phyloP scores from a whole-genome alignment of 1,140 invertebrate species.

The Macrocentrus cingulum region DNA sequence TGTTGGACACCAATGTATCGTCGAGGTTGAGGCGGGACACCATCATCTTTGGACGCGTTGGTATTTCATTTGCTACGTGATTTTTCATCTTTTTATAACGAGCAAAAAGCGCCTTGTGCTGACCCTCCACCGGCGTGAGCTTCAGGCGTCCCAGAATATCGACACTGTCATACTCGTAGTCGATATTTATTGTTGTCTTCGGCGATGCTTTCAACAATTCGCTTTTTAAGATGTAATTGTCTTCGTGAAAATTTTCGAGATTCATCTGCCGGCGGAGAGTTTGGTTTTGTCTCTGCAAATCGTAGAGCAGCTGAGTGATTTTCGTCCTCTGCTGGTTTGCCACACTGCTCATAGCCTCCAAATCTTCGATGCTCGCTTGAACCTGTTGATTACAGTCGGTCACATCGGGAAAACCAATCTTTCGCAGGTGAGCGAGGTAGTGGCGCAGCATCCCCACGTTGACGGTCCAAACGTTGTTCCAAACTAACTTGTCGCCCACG shows the following conservation, averaged over 20 bases:
- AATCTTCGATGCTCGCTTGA: neutral
- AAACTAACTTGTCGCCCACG: conserved; percentile 34
- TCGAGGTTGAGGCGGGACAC: conserved; percentile 44
- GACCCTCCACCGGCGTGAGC: conserved; percentile 43
- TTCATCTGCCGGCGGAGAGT: conserved; percentile 8
- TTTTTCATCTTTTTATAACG: conserved; percentile 34
- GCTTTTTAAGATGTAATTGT: conserved; percentile 26
- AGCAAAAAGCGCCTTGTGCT: conserved; percentile 42
- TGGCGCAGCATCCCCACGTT: conserved; percentile 33
- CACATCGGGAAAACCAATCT: conserved; percentile 30
- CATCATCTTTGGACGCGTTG: conserved; percentile 30
- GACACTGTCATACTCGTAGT: conserved; percentile 22
- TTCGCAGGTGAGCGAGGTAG: conserved; percentile 23
- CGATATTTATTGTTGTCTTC: conserved; percentile 37
- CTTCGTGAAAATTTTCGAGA: conserved; percentile 1
- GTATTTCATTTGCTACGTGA: conserved; percentile 5
- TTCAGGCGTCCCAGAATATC: conserved; percentile 35
- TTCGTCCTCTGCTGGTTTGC: neutral
- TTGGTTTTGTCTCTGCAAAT: neutral
- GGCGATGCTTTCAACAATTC: conserved; percentile 42
- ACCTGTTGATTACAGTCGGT: conserved; percentile 7
- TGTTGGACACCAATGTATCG: conserved; percentile 29
- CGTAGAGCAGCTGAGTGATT: neutral
- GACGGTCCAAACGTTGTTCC: conserved; percentile 36
- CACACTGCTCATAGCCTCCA: neutral